Evolutionary conservation across 2,888 invertebrate species (phyloP).

Genomic region (Netelia inedita): DNA sequence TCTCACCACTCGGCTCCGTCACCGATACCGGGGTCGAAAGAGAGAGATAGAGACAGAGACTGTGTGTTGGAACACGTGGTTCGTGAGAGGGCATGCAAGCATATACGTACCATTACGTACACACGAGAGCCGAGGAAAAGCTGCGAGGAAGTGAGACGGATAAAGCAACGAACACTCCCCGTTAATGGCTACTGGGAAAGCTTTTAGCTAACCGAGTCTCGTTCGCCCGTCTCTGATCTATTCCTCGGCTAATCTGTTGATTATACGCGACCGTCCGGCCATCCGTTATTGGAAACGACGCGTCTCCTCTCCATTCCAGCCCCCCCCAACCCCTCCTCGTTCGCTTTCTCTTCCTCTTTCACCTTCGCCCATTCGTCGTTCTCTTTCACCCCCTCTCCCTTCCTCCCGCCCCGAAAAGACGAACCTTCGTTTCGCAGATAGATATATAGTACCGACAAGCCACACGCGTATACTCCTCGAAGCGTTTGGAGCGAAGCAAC

Average conservation of each 20-base stretch:
- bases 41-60: conserved; percentile 21
- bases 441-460: conserved; percentile 20
- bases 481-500: conserved; percentile 58
- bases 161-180: conserved; percentile 78
- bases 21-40: conserved; percentile 55
- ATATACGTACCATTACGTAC: conserved; percentile 46
- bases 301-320: conserved; percentile 66
- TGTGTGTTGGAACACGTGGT: conserved; percentile 54
- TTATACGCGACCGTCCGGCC: conserved; percentile 84
- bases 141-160: conserved; percentile 46
- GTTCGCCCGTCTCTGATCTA: conserved; percentile 83
- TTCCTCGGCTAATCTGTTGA: conserved; percentile 84
- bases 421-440: conserved; percentile 65
- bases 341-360: conserved; percentile 47
- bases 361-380: conserved; percentile 63
- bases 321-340: neutral
- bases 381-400: conserved; percentile 53
- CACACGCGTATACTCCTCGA: conserved; percentile 60
- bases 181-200: conserved; percentile 84
- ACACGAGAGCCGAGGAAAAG: conserved; percentile 50
- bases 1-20: conserved; percentile 76
- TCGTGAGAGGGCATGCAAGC: conserved; percentile 44
- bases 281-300: conserved; percentile 83
- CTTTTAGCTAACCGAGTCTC: conserved; percentile 84
- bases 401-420: conserved; percentile 30